Percentiles rank a stretch among this genome's conserved stretches.
phyloP scores from a whole-genome alignment of 2,797 vertebrate species.

The Dryobates pubescens region DNA sequence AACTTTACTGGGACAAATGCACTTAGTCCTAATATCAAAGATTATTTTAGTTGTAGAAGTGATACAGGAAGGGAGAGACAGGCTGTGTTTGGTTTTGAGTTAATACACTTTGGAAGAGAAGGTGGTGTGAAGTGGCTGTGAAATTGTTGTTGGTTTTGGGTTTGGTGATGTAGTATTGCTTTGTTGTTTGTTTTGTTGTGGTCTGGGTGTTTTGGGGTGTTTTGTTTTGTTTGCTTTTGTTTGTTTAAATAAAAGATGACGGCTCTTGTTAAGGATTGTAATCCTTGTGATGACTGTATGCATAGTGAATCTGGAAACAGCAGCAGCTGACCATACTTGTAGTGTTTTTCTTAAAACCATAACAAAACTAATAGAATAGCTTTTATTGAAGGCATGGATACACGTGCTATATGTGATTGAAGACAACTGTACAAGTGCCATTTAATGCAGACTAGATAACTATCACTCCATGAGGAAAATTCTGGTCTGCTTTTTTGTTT shows the following conservation, averaged over 20 bases:
- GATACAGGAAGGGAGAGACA: neutral
- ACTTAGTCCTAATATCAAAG: neutral
- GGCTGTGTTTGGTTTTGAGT: neutral
- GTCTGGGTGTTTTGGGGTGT: too few relatives aligned
- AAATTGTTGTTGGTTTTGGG: too few relatives aligned
- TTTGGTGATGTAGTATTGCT: too few relatives aligned
- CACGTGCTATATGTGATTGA: neutral
- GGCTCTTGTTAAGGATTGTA: neutral
- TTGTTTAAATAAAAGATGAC: neutral
- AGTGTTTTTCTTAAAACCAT: neutral
- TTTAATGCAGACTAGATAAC: neutral
- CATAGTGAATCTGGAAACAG: neutral
- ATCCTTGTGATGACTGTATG: neutral
- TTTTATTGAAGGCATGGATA: neutral
- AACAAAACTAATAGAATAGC: neutral
- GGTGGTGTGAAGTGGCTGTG: neutral
- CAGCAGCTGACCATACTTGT: accelerated
- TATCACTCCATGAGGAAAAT: accelerated
- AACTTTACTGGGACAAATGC: neutral
- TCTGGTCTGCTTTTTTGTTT: neutral
- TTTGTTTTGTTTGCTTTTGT: too few relatives aligned
- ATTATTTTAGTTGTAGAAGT: neutral
- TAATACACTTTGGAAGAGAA: neutral
- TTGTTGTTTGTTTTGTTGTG: too few relatives aligned
- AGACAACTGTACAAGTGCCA: neutral